These are phyloP conservation scores for Papio anubis DNA, from an alignment of 2,113 vertebrate species.

Conservation along the genomic window DNA sequence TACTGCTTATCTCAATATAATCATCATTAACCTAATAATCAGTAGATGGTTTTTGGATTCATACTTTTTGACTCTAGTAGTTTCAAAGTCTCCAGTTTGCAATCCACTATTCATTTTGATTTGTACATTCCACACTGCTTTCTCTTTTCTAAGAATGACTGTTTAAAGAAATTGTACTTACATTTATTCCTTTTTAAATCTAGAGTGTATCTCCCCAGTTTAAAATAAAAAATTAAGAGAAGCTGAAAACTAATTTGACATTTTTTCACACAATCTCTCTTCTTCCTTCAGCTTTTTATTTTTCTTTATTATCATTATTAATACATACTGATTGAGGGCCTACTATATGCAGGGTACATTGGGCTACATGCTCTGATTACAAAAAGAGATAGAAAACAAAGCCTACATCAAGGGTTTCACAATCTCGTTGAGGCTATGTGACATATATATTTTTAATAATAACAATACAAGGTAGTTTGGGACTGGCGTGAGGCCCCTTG, in stretches of 20 bases:
- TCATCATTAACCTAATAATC: slow-evolving; percentile 60
- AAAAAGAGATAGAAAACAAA: neutral
- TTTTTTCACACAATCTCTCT: neutral
- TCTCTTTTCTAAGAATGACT: neutral
- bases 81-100: slow-evolving; percentile 54
- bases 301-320: neutral
- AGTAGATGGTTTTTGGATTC: neutral
- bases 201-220: neutral
- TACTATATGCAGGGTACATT: neutral
- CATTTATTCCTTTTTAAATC: slow-evolving; percentile 21
- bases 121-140: neutral
- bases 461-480: neutral
- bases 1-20: neutral
- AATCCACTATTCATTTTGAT: slow-evolving; percentile 40
- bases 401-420: neutral
- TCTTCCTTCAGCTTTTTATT: neutral
- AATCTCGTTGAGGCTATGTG: neutral
- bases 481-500: neutral
- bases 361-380: neutral
- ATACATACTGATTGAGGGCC: neutral
- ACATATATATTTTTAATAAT: neutral
- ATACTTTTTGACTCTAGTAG: slow-evolving; percentile 22
- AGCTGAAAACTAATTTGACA: neutral
- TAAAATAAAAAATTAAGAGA: neutral
- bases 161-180: neutral